Base-by-base conservation (phyloP, 2,888 invertebrate species). In the Sepiola atlantica region DNA sequence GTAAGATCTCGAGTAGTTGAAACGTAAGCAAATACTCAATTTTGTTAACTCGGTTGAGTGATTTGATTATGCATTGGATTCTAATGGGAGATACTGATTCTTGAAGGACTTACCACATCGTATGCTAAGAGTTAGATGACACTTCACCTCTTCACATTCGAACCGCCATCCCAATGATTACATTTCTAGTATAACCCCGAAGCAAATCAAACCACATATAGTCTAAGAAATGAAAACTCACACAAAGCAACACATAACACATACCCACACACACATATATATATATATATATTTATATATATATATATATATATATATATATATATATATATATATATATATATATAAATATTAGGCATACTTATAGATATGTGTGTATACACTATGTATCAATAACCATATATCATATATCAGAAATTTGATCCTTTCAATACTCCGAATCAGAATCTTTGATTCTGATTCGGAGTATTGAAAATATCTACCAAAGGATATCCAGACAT, bases 161-260 rank as follows among this genome's bases (percentile, higher is more conserved):
- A n/a, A 18, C n/a, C 77, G 4, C 32, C 4, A n/a, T 77, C 77
- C 14, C n/a, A 32, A 77, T 77, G 77, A 77, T 77, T 77, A 32
- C 32, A n/a, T 77, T 77, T 77, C 32, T 14, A 77, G n/a, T 77
- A n/a, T 21, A n/a, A 77, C 28, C 28, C 28, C 14, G 32, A 77
- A 77, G n/a, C 14, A 77, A 32, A n/a, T 77, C 10, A 32, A 14
- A 77, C 0, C 14, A 77, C n/a, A 77, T n/a, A 77, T 18, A n/a
- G 0, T 3, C 14, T n/a, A 77, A 77, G 12, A 10, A 16, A 32
- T 16, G n/a, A 4, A 77, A 14, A 18, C 61, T 10, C 28, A 77
- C n/a, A n/a, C 18, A 45, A 8, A 4, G 2, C 2, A 0, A 4
- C 14, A 77, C 0, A 1, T 16, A 3, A n/a, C 0, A 14, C 14